Conservation (phyloP, 2,113 vertebrate genomes). For the Channa maculata region DNA sequence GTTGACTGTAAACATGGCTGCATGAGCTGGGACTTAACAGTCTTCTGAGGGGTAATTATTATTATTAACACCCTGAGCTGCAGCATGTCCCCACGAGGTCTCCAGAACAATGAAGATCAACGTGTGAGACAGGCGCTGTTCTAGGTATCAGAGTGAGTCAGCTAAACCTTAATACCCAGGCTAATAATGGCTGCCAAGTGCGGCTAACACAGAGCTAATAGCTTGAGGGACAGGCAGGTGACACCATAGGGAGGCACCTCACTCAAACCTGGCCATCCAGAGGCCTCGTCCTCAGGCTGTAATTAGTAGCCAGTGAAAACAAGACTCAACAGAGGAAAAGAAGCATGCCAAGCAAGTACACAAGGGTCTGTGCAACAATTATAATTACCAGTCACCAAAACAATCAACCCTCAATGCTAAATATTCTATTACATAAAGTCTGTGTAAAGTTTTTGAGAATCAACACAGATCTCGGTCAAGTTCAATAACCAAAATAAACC, state of each 20-base stretch:
- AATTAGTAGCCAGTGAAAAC: slow-evolving; percentile 85
- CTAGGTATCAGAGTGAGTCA: slow-evolving; percentile 52
- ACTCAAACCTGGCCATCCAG: slow-evolving; percentile 65
- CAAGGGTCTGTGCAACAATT: slow-evolving; percentile 66
- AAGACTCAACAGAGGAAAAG: slow-evolving; percentile 69
- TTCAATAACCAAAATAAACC: not conserved
- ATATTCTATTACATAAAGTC: slow-evolving; percentile 77
- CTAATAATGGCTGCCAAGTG: slow-evolving; percentile 82
- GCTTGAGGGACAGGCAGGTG: slow-evolving; percentile 66
- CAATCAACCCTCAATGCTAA: slow-evolving; percentile 63
- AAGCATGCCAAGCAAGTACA: slow-evolving; percentile 62
- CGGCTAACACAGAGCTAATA: slow-evolving; percentile 70
- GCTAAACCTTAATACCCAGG: slow-evolving; percentile 69
- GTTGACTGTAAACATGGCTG: slow-evolving; percentile 58
- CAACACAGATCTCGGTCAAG: too few relatives aligned
- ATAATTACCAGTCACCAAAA: slow-evolving; percentile 81
- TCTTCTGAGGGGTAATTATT: slow-evolving; percentile 73
- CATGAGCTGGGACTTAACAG: slow-evolving; percentile 42
- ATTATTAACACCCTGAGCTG: slow-evolving; percentile 69
- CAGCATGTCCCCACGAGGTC: slow-evolving; percentile 44
- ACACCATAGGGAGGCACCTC: slow-evolving; percentile 59
- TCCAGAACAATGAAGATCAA: slow-evolving; percentile 54
- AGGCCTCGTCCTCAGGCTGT: slow-evolving; percentile 67
- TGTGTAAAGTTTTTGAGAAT: not conserved
- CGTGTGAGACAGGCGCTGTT: slow-evolving; percentile 53